Base-by-base conservation (phyloP, 2,888 invertebrate species). In the Heliconius charithonia region DNA sequence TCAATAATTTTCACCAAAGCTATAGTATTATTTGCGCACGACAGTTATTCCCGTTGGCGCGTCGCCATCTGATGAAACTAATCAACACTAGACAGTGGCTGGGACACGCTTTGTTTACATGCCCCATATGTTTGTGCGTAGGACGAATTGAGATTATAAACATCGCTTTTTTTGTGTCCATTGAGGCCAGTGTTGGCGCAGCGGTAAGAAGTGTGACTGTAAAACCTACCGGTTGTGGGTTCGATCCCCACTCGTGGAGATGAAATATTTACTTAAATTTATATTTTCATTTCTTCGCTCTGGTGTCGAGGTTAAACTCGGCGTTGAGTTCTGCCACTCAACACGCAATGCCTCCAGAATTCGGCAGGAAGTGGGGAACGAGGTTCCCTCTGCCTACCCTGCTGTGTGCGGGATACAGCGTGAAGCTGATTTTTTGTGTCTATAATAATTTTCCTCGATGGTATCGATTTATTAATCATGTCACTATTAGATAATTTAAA, bases 31-130 rank as follows among this genome's bases (percentile, higher is more conserved):
- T 80, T 79, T 80, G 77, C 80, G 59, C 76, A 72, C 77, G 59
- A 62, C 71, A 67, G 75, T 70, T 65, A 69, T 71, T 71, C 67
- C 67, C 75, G 41, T 76, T 82, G 82, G 82, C 81, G 62, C 71
- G 29, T 65, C 79, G 81, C 82, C 82, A 71, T 69, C 51, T 80
- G 74, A 75, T 69, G 62, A 69, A 70, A 59, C 29, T 56, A 32
- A 51, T 69, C 76, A 45, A 25, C 63, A 19, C 59, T 45, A 62
- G 70, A 41, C n/a, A 51, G 27, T 62, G 77, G 67, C 67, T 56
- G 67, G 65, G 73, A 74, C 51, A 56, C 62, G 59, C 56, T 75
- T 80, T 80, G 81, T 81, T 80, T 81, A 81, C 81, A 73, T 76
- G 29, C 19, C 59, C 78, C 74, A 75, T 72, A 77, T 77, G 69